Evolutionary conservation across 1,140 invertebrate species (phyloP), one percentile per base, ranked within the genome.

Genomic region (Diabrotica virgifera): DNA sequence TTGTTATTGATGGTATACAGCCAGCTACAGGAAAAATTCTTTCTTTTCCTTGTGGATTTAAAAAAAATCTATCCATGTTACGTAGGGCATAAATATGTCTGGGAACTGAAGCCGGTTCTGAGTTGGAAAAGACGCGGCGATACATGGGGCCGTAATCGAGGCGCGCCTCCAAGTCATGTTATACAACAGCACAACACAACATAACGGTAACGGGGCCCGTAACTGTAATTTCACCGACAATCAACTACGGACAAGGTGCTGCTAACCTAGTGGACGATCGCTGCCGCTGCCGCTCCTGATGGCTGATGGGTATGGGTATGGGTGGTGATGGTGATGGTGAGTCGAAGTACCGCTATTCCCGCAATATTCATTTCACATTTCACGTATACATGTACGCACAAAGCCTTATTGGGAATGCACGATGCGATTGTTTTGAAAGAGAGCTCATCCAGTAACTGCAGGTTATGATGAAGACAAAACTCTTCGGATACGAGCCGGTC

Each of bases 231-330:
- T 54, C 52, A 73, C 70, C 62, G 51, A 24, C 24, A 24, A 24
- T 24, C 24, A n/a, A n/a, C n/a, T n/a, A n/a, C n/a, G n/a, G 35
- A 14, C 36, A 57, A 68, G 67, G 70, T 58, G 69, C 70, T 74
- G 72, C 66, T 72, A 72, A 72, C 70, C 72, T 67, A 74, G 68
- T 72, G 72, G 57, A 46, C 40, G 40, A 46, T 8, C 6, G 40
- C 40, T 6, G 40, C 5, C n/a, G 24, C 24, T 24, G 24, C 24
- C 4, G 24, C 24, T 24, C 1, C 24, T 24, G 24, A 24, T 24
- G 24, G 24, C 1, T n/a, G n/a, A n/a, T n/a, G n/a, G n/a, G n/a
- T n/a, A n/a, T n/a, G n/a, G n/a, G n/a, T n/a, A n/a, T n/a, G n/a
- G n/a, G n/a, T n/a, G n/a, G n/a, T n/a, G n/a, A n/a, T 10, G 40